A percentile compares a stretch with the other conserved stretches of the same genome.
Conservation (phyloP, 2,113 vertebrate genomes). For the Porphyrio hochstetteri region DNA sequence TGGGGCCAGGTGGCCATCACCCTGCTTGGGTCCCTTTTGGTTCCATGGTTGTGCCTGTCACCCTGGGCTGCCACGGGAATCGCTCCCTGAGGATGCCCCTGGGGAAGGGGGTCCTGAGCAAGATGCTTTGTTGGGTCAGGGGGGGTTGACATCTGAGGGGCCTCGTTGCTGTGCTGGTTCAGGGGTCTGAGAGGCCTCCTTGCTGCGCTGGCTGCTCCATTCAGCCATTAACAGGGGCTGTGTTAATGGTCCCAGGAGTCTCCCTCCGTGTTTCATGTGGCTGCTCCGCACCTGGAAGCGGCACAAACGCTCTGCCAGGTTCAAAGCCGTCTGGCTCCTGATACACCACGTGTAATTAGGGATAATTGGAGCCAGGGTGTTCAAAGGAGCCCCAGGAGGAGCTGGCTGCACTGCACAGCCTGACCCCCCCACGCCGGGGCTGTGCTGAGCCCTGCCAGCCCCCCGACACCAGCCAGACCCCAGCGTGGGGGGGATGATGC, state of each 20-base stretch:
- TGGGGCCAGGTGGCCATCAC: background rate
- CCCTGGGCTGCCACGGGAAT: background rate
- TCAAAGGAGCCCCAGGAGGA: background rate
- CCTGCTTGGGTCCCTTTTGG: background rate
- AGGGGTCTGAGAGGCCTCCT: background rate
- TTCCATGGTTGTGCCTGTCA: background rate
- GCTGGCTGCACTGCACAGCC: fast-evolving
- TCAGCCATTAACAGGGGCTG: constrained; percentile 41
- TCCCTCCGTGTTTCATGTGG: background rate
- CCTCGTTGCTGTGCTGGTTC: background rate
- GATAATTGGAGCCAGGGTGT: background rate
- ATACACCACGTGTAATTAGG: background rate
- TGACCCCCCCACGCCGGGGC: fast-evolving
- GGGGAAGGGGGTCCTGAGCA: constrained; percentile 59
- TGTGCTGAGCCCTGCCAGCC: fast-evolving
- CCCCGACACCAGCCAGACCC: background rate
- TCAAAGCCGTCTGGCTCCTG: background rate
- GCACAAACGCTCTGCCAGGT: background rate
- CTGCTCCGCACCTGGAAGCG: background rate
- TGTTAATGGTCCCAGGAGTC: background rate
- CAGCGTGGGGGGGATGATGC: fast-evolving
- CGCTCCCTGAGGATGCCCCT: constrained; percentile 1
- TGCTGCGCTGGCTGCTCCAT: constrained; percentile 1
- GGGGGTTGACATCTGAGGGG: constrained; percentile 32
- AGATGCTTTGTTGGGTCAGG: constrained; percentile 41